Evolutionary conservation across 92 coral and sea anemone genomes (phyloP), one percentile per base, ranked within the genome.

Genomic region (Paramuricea clavata): DNA sequence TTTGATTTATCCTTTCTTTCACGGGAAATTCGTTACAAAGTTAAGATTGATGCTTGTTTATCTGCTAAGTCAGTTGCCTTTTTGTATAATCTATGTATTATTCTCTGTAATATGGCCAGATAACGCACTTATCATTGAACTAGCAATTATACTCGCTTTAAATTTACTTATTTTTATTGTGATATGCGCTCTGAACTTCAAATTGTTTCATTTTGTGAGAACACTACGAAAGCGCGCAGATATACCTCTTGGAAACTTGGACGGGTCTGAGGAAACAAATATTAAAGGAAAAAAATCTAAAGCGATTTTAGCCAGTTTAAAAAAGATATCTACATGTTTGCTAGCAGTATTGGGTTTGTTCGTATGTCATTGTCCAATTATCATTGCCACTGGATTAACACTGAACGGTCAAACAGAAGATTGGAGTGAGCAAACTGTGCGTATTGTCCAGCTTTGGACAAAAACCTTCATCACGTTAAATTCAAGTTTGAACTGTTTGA

Each of bases 1-100:
- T 19, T 65, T 87, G 23, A 74, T 72, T 34, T 52, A 81, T 49
- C 90, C 90, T 16, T 87, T 80, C 31, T 28, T 65, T 30, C 72
- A 65, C 41, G 3, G 28, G 22, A 65, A 32, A 32, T 65, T 26
- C n/a, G 72, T 65, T 4, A 65, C 39, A 30, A 65, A 50, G n/a
- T 28, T 34, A 59, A 71, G 56, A 68, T 19, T 72, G 27, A 27
- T 60, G 42, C 8, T 43, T 81, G 17, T 19, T 69, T 1, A 17
- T 36, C 3, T n/a, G 82, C 43, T 81, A 80, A 78, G 26, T 6
- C 42, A 28, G 23, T 33, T 32, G 17, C 72, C 41, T 1, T 31
- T 28, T 16, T 3, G 5, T 65, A 13, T 32, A 16, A 6, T 65
- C 5, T 65, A 65, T 65, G 1, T 65, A 33, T 11, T 21, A 56